Conservation (phyloP, 2,797 vertebrate genomes). For the Cryptoprocta ferox region DNA sequence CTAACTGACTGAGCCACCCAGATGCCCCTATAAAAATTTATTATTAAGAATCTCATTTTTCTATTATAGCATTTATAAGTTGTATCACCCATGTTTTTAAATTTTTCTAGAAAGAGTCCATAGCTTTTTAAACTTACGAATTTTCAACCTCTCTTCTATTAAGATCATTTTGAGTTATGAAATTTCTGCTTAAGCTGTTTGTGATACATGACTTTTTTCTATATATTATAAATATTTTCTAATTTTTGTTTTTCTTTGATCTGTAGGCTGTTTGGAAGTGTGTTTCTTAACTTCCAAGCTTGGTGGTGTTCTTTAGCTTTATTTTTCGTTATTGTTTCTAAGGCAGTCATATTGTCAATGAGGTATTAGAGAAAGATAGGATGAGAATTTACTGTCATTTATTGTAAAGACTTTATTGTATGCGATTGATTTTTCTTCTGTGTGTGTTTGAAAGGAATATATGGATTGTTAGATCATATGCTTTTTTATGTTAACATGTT, state of each 20-base stretch:
- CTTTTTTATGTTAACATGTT: neutral
- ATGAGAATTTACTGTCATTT: neutral
- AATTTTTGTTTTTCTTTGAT: neutral
- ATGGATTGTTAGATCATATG: neutral
- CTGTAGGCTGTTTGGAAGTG: neutral
- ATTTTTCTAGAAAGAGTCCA: neutral
- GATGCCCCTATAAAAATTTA: too few species aligned
- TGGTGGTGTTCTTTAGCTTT: neutral
- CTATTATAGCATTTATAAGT: slow-evolving; percentile 30
- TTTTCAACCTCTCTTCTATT: neutral
- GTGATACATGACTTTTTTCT: neutral
- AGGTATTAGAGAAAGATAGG: neutral
- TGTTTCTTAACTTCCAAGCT: slow-evolving; percentile 7
- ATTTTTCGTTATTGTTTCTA: neutral
- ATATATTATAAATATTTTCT: neutral
- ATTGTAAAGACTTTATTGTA: neutral
- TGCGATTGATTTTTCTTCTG: neutral
- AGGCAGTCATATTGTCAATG: neutral
- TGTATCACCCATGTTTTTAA: neutral
- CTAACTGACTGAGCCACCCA: too few species aligned
- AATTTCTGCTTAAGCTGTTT: neutral
- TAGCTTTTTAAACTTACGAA: neutral
- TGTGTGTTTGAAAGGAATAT: slow-evolving; percentile 20
- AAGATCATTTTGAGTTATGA: neutral
- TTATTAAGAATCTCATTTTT: neutral